Evolutionary conservation across 2,113 vertebrate species (phyloP), one percentile per base, ranked within the genome.

Genomic region (Genyomyrus donnyi): DNA sequence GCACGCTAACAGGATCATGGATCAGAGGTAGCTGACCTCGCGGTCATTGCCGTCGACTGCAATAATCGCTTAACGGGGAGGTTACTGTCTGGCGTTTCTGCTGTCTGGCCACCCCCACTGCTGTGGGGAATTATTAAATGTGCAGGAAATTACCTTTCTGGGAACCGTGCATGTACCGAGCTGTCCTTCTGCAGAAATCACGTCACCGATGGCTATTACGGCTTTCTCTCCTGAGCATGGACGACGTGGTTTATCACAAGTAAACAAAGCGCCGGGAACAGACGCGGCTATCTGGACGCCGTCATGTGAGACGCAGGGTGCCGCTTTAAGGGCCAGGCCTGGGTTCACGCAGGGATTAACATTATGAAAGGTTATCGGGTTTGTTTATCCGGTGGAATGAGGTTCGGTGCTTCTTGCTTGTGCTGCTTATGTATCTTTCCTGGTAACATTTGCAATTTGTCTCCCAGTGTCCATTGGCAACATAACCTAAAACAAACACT

Each of bases 11-110:
- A 84, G 24, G 52, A 8, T 45, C 80, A 84, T 11, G 80, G 21
- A 85, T 58, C 56, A 74, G 35, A 62, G 77, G 42, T 39, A 31
- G 11, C 9, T 13, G 35, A 19, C 39, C 70, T 39, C 21, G 1
- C 11, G 74, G 35, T 62, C 89, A 27, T 21, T 15, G 52, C 89
- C 89, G 45, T 53, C 39, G 8, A 39, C 35, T 58, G 24, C 52
- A 62, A 56, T 58, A 89, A 89, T 89, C 77, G 21, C 77, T 89
- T 85, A 85, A 85, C 39, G 31, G 80, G 80, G 80, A 62, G 52
- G 80, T 62, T 39, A 49, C n/a, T 89, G 77, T 58, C 42, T 27
- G 52, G 48, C 35, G 27, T 58, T 89, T 85, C 50, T 10, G 7
- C 10, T 52, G 48, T 17, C 62, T 50, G 24, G 48, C 66, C 24